These are phyloP conservation scores for Drosophila arizonae DNA, from an alignment of 1,140 invertebrate species.

Conservation along the genomic window DNA sequence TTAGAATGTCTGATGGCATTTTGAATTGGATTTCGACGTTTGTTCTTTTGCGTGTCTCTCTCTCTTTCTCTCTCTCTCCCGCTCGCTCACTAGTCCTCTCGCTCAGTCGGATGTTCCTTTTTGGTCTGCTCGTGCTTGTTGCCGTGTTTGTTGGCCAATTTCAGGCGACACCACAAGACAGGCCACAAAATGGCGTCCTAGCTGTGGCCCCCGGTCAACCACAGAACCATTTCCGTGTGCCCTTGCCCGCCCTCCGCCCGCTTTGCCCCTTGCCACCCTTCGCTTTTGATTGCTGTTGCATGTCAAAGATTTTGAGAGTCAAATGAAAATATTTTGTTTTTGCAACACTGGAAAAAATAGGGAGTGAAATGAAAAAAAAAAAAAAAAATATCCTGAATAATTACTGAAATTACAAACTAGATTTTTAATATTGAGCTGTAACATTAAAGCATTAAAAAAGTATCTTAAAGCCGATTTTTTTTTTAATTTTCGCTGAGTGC, in stretches of 20 bases:
- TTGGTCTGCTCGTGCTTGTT: constrained; percentile 33
- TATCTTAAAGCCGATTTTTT: neutral
- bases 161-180: constrained; percentile 75
- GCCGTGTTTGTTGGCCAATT: constrained; percentile 66
- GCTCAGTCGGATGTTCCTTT: neutral
- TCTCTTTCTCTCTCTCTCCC: neutral
- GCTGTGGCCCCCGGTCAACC: constrained; percentile 4
- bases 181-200: constrained; percentile 68
- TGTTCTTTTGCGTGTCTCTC: constrained; percentile 16
- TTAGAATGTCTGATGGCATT: constrained; percentile 80
- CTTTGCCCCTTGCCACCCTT: constrained; percentile 11
- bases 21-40: constrained; percentile 72
- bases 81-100: neutral
- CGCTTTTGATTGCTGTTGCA: constrained; percentile 73
- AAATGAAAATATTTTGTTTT: constrained; percentile 71
- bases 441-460: neutral
- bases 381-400: neutral
- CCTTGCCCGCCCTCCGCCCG: neutral
- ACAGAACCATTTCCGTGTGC: constrained; percentile 4
- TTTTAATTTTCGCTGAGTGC: constrained; percentile 11
- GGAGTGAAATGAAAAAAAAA: no score
- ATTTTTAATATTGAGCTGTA: neutral
- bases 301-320: constrained; percentile 70
- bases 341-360: constrained; percentile 15
- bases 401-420: no score